Evolutionary conservation across 2,888 invertebrate genomes (phyloP).

Genomic region (Eilema griseolum): DNA sequence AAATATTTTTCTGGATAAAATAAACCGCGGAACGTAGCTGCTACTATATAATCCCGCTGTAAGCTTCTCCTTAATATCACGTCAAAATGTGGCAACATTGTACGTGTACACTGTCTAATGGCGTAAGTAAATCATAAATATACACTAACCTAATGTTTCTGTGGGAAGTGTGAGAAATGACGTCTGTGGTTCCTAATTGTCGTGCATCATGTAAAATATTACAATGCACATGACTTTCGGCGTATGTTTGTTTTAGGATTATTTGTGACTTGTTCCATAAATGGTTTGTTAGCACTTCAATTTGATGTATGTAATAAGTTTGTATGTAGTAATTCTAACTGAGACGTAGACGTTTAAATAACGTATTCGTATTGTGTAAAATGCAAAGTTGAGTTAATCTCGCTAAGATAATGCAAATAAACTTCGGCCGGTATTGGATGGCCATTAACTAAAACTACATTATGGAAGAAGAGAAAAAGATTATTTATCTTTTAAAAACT

Average conservation of each 20-base stretch:
- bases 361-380: slow-evolving; percentile 1
- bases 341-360: neutral
- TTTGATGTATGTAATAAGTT: neutral
- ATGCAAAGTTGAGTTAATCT: neutral
- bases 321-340: neutral
- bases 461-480: neutral
- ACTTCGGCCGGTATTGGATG: neutral
- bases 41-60: slow-evolving; percentile 17
- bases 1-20: no score
- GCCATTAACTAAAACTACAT: slow-evolving; percentile 4
- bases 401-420: neutral
- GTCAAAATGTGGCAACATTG: slow-evolving; percentile 59
- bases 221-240: slow-evolving; percentile 4
- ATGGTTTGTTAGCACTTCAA: slow-evolving; percentile 4
- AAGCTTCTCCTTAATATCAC: slow-evolving; percentile 17
- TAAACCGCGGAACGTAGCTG: no score
- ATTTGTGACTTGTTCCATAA: slow-evolving; percentile 32
- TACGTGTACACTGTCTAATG: slow-evolving; percentile 58
- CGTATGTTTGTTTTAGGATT: slow-evolving; percentile 20
- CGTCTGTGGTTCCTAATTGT: slow-evolving; percentile 35
- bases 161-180: slow-evolving; percentile 68
- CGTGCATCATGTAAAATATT: slow-evolving; percentile 18
- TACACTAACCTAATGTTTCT: slow-evolving; percentile 56
- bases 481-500: neutral
- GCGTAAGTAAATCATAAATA: slow-evolving; percentile 65